Evolutionary conservation across 2,888 invertebrate species (phyloP), one percentile per base, ranked within the genome.

Genomic region (Agrotis clavis): DNA sequence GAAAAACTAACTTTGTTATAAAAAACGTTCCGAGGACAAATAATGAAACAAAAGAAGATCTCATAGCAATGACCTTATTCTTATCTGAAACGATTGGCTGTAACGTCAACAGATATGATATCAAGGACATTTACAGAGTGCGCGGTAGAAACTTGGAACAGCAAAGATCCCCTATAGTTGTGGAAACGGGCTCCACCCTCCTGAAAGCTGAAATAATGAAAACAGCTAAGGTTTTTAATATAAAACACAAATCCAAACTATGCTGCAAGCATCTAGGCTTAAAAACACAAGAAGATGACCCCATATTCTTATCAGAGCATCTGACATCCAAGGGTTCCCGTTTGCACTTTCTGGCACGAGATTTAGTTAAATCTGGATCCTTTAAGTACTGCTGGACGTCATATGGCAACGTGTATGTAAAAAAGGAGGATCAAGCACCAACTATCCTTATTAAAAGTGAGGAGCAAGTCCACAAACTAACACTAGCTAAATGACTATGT

Each of bases 221-320:
- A 60, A 18, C 48, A 41, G 57, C 35, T 30, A 71, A 65, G 45
- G 51, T 18, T 18, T 71, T 65, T 45, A 60, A 71, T 13, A 65
- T 21, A 19, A 54, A 53, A 60, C 35, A 59, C 16, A 64, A 71
- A 51, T 21, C 57, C 3, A 64, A 65, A 45, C 35, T 71, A 45
- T 71, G 59, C 19, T 57, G 51, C 35, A 64, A 71, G 30, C 70
- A 71, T 45, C 45, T 71, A 21, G 70, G 65, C 41, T 48, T 45
- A 16, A 56, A 64, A 59, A 59, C 30, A 3, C 18, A 35, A 14
- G 70, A 71, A 60, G 64, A 65, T 45, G 48, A 53, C n/a, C 70
- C 64, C n/a, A 25, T 71, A 9, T 71, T 65, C 54, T 13, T 66
- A 9, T 66, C 66, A 13, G 66, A 66, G 47, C 66, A 66, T 25